These are phyloP conservation scores for Ctena decussata DNA, from an alignment of 2,888 invertebrate species.

Conservation along the genomic window DNA sequence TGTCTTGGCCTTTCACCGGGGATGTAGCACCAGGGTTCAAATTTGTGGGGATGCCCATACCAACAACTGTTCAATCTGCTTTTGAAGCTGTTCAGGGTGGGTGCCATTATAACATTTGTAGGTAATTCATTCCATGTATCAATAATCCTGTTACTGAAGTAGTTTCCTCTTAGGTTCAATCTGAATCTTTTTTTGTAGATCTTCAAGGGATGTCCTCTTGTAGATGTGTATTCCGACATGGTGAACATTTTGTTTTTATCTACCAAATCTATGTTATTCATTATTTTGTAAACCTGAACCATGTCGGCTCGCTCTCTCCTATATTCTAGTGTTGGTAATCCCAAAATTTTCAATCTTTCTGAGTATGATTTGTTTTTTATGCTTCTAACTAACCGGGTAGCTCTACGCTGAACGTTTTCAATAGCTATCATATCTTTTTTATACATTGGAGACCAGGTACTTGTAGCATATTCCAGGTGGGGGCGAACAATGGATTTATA, in stretches of 20 bases:
- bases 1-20: background rate
- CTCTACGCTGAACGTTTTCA: conserved; percentile 30
- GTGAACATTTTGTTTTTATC: conserved; percentile 1
- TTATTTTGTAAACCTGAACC: conserved; percentile 5
- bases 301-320: conserved; percentile 14
- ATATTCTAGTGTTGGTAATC: conserved; percentile 25
- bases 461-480: background rate
- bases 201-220: conserved; percentile 9
- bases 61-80: background rate
- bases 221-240: background rate
- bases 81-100: conserved; percentile 5
- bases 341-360: background rate
- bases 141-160: conserved; percentile 9
- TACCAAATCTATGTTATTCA: conserved; percentile 4
- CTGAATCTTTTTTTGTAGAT: background rate
- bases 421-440: conserved; percentile 14
- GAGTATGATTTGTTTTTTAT: background rate
- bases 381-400: background rate
- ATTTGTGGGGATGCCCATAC: background rate
- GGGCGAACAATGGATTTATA: background rate
- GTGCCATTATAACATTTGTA: background rate
- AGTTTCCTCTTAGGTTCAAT: background rate
- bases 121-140: conserved; percentile 5
- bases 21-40: background rate
- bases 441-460: background rate